Conservation (phyloP, 2,113 vertebrate species). For the Thamnophis sirtalis region DNA sequence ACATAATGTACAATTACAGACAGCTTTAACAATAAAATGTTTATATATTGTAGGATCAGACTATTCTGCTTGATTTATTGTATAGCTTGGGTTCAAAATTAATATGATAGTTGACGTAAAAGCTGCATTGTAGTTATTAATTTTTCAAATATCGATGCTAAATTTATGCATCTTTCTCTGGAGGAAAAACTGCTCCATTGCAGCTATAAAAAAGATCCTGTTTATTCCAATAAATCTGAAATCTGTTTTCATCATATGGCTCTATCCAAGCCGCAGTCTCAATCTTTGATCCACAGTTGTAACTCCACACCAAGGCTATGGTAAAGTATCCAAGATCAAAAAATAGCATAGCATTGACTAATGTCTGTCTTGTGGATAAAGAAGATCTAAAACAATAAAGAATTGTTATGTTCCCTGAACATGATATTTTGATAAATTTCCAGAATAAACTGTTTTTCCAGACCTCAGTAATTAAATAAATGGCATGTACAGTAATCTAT, state of each 20-base stretch:
- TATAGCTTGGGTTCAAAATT: background rate
- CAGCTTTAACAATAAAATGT: background rate
- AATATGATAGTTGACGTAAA: background rate
- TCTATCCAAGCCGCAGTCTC: slow-evolving; percentile 13
- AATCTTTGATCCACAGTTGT: background rate
- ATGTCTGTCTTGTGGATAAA: background rate
- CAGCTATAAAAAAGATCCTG: background rate
- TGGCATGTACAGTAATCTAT: background rate
- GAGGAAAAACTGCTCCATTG: background rate
- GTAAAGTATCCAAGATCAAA: background rate
- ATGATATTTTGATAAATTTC: background rate
- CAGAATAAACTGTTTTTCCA: background rate
- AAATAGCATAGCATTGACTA: slow-evolving; percentile 8
- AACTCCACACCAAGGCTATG: background rate
- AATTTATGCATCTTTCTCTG: background rate
- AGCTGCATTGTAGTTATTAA: background rate
- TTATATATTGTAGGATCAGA: background rate
- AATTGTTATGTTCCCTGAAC: background rate
- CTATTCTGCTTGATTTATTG: background rate
- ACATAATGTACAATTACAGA: background rate
- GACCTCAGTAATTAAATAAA: background rate
- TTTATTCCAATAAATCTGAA: background rate
- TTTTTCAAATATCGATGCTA: background rate
- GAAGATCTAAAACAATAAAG: background rate
- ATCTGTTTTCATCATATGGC: background rate